Conservation (phyloP, 2,113 vertebrate species). For the Phaethornis superciliosus region DNA sequence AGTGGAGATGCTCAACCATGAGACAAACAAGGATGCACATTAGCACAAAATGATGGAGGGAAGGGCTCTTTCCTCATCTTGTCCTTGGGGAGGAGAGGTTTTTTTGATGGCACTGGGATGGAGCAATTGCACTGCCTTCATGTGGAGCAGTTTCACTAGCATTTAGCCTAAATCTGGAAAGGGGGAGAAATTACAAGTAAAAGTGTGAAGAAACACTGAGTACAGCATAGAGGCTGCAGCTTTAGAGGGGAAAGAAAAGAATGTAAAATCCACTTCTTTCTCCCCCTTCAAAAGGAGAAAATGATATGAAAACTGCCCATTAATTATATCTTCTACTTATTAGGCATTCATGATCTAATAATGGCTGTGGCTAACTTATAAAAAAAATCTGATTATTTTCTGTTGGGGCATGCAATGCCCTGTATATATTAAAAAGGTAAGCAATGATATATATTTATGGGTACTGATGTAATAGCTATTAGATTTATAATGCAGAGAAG, state of each 20-base stretch:
- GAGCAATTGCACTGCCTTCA: not conserved
- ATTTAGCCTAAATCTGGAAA: not conserved
- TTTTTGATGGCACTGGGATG: not conserved
- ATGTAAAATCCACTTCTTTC: not conserved
- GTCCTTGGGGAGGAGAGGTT: not conserved
- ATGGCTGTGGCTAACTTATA: slow-evolving; percentile 65
- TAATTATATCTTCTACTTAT: slow-evolving; percentile 54
- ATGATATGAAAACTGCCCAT: slow-evolving; percentile 45
- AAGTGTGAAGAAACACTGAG: not conserved
- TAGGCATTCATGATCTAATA: slow-evolving; percentile 75
- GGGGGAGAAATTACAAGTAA: not conserved
- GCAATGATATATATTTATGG: slow-evolving; percentile 75
- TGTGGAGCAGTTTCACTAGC: not conserved
- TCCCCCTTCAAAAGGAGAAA: slow-evolving; percentile 25
- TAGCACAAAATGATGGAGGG: not conserved
- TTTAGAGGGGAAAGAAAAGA: not conserved
- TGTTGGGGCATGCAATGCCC: slow-evolving; percentile 63
- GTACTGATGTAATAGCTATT: slow-evolving; percentile 78
- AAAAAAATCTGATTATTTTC: slow-evolving; percentile 74
- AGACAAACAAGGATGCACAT: accelerated
- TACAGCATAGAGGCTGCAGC: not conserved
- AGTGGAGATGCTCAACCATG: accelerated
- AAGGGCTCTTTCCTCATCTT: not conserved
- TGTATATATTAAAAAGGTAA: slow-evolving; percentile 78
- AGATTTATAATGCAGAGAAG: slow-evolving; percentile 76